Conservation (phyloP, 2,888 invertebrate genomes). For the Calameuta pallipes region DNA sequence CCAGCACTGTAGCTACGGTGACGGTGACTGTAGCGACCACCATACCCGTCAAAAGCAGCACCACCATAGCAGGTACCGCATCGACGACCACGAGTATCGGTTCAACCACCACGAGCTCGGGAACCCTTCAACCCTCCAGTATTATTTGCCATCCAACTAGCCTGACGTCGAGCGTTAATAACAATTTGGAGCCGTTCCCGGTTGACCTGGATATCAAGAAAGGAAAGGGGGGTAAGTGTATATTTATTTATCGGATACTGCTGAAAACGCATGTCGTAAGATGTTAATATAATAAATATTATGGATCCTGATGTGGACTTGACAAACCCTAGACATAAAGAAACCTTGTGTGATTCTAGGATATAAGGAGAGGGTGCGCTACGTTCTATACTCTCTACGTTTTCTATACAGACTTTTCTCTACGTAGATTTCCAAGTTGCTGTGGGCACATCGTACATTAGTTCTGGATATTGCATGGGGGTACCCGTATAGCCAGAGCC, state of each 20-base stretch:
- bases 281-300: not conserved
- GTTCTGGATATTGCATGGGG: slow-evolving; percentile 56
- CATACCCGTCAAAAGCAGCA: not conserved
- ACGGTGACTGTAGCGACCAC: not conserved
- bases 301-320: not conserved
- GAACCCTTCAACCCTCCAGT: slow-evolving; percentile 37
- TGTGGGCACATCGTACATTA: slow-evolving; percentile 45
- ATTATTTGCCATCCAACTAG: slow-evolving; percentile 46
- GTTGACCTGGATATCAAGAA: slow-evolving; percentile 58
- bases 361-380: slow-evolving; percentile 12
- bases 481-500: slow-evolving; percentile 56
- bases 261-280: not conserved
- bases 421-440: slow-evolving; percentile 14
- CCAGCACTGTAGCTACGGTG: not conserved
- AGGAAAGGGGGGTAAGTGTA: slow-evolving; percentile 22
- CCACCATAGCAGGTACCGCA: slow-evolving; percentile 4
- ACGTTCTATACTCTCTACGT: slow-evolving; percentile 1
- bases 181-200: slow-evolving; percentile 46
- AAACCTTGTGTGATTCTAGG: not conserved
- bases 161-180: slow-evolving; percentile 19
- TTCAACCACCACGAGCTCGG: slow-evolving; percentile 14
- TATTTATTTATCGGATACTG: not conserved
- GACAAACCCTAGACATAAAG: not conserved
- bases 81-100: slow-evolving; percentile 20
- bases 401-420: not conserved